Evolutionary conservation across 1,140 invertebrate species (phyloP).

Genomic region (Drosophila fuyamai): DNA sequence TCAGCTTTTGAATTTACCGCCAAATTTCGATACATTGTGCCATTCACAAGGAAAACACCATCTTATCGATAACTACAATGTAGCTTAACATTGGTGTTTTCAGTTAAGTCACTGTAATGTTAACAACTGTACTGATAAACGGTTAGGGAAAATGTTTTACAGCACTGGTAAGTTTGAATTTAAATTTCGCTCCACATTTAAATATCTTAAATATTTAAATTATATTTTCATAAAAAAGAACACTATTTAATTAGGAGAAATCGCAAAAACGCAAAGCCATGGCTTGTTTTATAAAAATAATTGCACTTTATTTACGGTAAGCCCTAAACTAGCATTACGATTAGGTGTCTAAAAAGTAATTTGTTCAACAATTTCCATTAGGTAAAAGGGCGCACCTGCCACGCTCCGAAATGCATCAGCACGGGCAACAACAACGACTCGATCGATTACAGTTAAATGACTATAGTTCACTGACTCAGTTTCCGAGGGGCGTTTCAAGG

Average conservation of each 20-base stretch:
- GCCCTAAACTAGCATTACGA: conserved; percentile 24
- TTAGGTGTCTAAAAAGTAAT: conserved; percentile 51
- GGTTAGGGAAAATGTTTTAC: rapidly evolving
- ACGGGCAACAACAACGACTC: conserved; percentile 41
- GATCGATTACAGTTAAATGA: conserved; percentile 68
- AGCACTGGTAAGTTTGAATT: conserved; percentile 20
- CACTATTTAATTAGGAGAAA: too few species aligned
- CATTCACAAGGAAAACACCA: neutral
- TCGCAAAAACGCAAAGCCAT: neutral
- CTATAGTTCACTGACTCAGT: conserved; percentile 75
- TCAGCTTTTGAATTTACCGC: conserved; percentile 1
- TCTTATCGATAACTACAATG: neutral
- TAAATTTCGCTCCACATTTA: neutral
- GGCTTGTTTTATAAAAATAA: conserved; percentile 26
- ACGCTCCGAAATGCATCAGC: conserved; percentile 14
- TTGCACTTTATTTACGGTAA: conserved; percentile 63
- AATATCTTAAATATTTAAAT: too few species aligned
- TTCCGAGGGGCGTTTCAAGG: conserved; percentile 17
- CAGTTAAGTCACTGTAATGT: neutral
- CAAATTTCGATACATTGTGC: neutral
- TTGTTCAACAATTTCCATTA: conserved; percentile 55
- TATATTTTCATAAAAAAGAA: neutral
- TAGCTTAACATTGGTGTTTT: neutral
- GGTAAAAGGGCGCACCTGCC: conserved; percentile 17
- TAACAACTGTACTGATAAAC: neutral